phyloP scores from a whole-genome alignment of 2,113 vertebrate genomes.

The Ailuropoda melanoleuca region DNA sequence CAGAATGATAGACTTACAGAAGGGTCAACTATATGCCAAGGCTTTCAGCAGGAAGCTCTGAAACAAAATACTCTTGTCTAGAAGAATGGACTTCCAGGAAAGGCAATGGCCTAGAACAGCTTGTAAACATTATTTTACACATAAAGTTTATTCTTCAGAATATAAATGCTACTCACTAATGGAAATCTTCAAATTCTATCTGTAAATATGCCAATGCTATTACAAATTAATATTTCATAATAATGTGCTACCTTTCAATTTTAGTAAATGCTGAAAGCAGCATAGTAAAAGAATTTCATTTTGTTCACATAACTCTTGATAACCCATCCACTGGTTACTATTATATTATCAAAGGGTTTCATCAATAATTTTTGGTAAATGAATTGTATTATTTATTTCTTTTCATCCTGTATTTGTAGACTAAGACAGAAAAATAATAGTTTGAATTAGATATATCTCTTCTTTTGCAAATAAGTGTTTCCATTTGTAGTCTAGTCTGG shows the following conservation, averaged over 20 bases:
- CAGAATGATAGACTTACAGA: slow-evolving; percentile 10
- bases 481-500: background rate
- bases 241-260: background rate
- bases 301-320: background rate
- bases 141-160: slow-evolving; percentile 28
- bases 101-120: background rate
- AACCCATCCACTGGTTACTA: background rate
- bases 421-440: background rate
- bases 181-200: background rate
- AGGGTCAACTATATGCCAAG: slow-evolving; percentile 47
- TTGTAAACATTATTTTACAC: slow-evolving; percentile 29
- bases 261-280: background rate
- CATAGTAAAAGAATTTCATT: background rate
- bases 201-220: background rate
- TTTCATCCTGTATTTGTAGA: background rate
- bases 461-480: background rate
- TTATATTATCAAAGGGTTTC: background rate
- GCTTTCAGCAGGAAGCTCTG: slow-evolving; percentile 58
- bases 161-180: background rate
- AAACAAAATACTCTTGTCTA: slow-evolving; percentile 56
- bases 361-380: background rate
- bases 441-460: background rate
- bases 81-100: slow-evolving; percentile 56
- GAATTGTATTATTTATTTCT: background rate
- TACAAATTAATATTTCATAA: background rate